Evolutionary conservation across 2,113 vertebrate genomes (phyloP), one percentile per base, ranked within the genome.

Genomic region (Solea solea): DNA sequence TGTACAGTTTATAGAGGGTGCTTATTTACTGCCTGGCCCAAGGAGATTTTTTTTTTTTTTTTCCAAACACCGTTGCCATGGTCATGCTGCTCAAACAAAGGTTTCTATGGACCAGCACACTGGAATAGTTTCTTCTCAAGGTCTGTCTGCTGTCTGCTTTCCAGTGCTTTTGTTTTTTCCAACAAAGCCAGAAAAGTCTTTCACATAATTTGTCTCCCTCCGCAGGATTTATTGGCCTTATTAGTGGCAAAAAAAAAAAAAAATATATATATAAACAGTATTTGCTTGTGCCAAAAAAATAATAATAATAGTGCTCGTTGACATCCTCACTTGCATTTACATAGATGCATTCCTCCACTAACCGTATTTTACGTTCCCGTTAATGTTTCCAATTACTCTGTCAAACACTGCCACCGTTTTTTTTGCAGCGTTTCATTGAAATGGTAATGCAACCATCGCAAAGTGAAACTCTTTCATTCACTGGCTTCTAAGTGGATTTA

Each of bases 401-500:
- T 89, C 86, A 92, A 91, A 91, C 86, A 85, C 80, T 61, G 82
- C 63, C 68, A 74, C 80, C 76, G 76, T 86, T 88, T 52, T 45
- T 45, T 45, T 45, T 46, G 34, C 70, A 68, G 69, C 72, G 27
- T 15, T 40, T 74, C 77, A 91, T 93, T 93, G 91, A 92, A 90
- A 93, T 93, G 92, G 88, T 90, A 93, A 93, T 93, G 88, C 62
- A 41, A 67, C 78, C 82, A 78, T 88, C 84, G 89, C 79, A 81
- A 78, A 90, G 86, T 86, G 86, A 86, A 87, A 84, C 80, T 91
- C 89, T 81, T 88, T 91, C 86, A 92, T 90, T 91, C 84, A 51
- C 79, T 59, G 85, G 83, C 63, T 85, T 85, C 81, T 86, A 85
- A 91, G 91, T 93, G 92, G 91, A 91, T 92, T 92, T 93, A 92